These are phyloP conservation scores for Microtus californicus DNA, from an alignment of 2,797 vertebrate genomes.

Conservation along the genomic window DNA sequence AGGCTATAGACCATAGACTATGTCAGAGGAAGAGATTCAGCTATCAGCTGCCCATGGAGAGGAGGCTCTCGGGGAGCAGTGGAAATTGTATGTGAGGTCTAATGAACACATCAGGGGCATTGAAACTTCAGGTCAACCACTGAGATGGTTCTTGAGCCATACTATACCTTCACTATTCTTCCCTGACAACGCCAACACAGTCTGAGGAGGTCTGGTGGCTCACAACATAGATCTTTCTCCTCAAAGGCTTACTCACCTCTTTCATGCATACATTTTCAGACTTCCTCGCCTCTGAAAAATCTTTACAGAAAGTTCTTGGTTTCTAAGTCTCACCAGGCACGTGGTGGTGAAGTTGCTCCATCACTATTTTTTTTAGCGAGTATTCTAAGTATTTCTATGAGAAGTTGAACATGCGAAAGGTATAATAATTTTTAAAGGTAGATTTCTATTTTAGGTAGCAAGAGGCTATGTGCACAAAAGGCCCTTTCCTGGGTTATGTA, in stretches of 20 bases:
- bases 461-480: slow-evolving; percentile 81
- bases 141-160: background rate
- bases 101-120: background rate
- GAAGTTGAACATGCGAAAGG: background rate
- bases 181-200: background rate
- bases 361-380: slow-evolving; percentile 44
- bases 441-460: slow-evolving; percentile 72
- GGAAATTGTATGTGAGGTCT: background rate
- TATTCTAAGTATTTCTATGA: slow-evolving; percentile 44
- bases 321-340: background rate
- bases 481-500: slow-evolving; percentile 79
- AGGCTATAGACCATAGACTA: background rate
- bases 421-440: slow-evolving; percentile 74
- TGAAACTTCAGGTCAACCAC: background rate
- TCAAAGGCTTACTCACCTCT: background rate
- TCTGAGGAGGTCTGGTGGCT: background rate
- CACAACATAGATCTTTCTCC: background rate
- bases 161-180: background rate
- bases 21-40: background rate
- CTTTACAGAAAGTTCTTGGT: background rate
- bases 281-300: background rate
- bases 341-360: background rate
- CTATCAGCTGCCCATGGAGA: background rate
- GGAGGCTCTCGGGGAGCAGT: background rate
- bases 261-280: background rate